Evolutionary conservation across 2,113 vertebrate species (phyloP).

Genomic region (Spea bombifrons): DNA sequence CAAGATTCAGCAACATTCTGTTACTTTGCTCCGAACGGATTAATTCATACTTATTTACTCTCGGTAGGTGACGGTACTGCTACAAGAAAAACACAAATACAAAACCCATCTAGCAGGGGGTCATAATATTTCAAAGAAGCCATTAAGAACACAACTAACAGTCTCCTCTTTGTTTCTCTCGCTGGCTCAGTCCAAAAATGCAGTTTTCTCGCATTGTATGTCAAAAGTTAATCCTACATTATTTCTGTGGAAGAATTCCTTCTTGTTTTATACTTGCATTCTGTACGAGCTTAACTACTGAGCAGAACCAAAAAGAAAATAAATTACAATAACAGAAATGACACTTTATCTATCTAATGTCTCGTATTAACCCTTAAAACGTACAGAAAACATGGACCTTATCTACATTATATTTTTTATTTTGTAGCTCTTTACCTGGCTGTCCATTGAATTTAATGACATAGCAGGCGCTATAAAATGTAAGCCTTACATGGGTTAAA

Average conservation of each 20-base stretch:
- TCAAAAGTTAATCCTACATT: slow-evolving; percentile 44
- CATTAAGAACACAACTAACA: slow-evolving; percentile 37
- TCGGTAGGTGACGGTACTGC: slow-evolving; percentile 13
- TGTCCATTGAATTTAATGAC: too few species aligned
- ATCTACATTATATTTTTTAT: too few species aligned
- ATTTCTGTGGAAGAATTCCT: slow-evolving; percentile 43
- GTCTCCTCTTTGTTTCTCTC: slow-evolving; percentile 38
- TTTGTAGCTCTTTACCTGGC: too few species aligned
- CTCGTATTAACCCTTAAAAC: too few species aligned
- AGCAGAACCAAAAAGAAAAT: slow-evolving; percentile 6
- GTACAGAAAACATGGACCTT: too few species aligned
- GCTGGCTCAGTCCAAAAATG: slow-evolving; percentile 32
- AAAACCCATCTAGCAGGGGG: not conserved
- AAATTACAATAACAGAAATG: slow-evolving; percentile 1
- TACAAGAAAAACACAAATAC: not conserved
- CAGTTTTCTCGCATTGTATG: slow-evolving; percentile 45
- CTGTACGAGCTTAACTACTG: slow-evolving; percentile 27
- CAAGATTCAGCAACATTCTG: too few species aligned
- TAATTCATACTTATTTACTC: slow-evolving; percentile 6
- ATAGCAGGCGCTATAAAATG: too few species aligned
- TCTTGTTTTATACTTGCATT: slow-evolving; percentile 29
- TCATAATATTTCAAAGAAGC: slow-evolving; percentile 7
- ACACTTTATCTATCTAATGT: too few species aligned
- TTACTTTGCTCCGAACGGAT: not conserved
- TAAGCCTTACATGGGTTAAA: too few species aligned